Conservation (phyloP, 2,113 vertebrate genomes). For the Caracal caracal region DNA sequence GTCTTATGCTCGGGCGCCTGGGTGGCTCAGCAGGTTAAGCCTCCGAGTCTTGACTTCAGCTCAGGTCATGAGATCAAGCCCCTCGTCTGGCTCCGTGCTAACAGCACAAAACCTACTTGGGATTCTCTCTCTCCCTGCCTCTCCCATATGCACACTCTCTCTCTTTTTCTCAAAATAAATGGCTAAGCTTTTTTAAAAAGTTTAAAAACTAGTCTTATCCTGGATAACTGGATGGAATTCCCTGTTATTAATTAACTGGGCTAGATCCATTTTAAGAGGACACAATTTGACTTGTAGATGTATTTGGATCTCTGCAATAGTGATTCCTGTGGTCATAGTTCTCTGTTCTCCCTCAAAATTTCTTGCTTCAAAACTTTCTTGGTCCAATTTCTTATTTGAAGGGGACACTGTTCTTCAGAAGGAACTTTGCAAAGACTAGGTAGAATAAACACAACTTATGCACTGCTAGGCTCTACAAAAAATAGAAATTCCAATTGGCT, state of each 20-base stretch:
- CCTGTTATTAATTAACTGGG: constrained; percentile 17
- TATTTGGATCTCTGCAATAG: constrained; percentile 28
- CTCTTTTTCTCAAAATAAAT: too few relatives aligned
- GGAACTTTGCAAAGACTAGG: background rate
- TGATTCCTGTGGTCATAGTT: background rate
- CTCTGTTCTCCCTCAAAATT: background rate
- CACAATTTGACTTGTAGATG: background rate
- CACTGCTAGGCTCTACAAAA: background rate
- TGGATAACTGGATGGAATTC: background rate
- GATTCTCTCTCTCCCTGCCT: too few relatives aligned
- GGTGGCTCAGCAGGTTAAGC: too few relatives aligned
- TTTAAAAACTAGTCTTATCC: background rate
- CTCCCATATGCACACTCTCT: too few relatives aligned
- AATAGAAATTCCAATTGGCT: background rate
- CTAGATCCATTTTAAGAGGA: constrained; percentile 22
- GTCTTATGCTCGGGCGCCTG: background rate
- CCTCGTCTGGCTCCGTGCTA: too few relatives aligned
- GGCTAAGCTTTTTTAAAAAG: too few relatives aligned
- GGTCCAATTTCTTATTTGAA: constrained; percentile 10
- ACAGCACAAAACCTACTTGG: too few relatives aligned
- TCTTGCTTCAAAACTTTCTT: background rate
- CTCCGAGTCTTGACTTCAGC: too few relatives aligned
- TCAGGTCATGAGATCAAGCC: too few relatives aligned
- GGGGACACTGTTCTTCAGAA: background rate
- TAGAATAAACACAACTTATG: background rate